These are phyloP conservation scores for Ictalurus punctatus DNA, from an alignment of 2,113 vertebrate genomes.

Conservation along the genomic window DNA sequence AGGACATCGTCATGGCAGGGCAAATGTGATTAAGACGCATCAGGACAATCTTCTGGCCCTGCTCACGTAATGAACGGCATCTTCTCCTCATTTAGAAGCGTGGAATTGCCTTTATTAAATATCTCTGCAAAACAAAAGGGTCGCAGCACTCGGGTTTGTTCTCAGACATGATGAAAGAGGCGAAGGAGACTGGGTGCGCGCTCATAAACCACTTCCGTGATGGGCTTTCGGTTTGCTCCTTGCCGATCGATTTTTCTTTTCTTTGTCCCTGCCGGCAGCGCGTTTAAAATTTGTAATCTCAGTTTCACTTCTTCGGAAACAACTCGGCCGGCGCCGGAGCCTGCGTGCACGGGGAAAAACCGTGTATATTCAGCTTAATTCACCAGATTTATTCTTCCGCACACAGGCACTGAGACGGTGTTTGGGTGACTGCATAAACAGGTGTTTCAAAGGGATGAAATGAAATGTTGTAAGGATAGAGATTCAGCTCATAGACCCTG, in stretches of 20 bases:
- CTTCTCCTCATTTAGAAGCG: conserved; percentile 63
- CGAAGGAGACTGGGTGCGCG: not conserved
- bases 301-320: not conserved
- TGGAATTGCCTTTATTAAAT: conserved; percentile 74
- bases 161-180: not conserved
- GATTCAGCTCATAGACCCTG: conserved; percentile 47
- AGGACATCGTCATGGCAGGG: conserved; percentile 67
- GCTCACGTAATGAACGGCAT: conserved; percentile 68
- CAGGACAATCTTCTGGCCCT: conserved; percentile 48
- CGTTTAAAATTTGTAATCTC: not conserved
- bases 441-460: conserved; percentile 15
- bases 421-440: conserved; percentile 32
- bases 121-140: conserved; percentile 62
- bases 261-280: not conserved
- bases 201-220: not conserved
- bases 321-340: too few species aligned
- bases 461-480: conserved; percentile 31
- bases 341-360: not conserved
- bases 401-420: not conserved
- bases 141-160: conserved; percentile 36
- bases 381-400: not conserved
- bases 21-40: conserved; percentile 70
- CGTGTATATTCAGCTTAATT: not conserved
- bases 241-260: not conserved
- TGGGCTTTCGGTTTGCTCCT: not conserved